Evolutionary conservation across 1,140 invertebrate genomes (phyloP), one percentile per base, ranked within the genome.

Genomic region (Temnothorax longispinosus): DNA sequence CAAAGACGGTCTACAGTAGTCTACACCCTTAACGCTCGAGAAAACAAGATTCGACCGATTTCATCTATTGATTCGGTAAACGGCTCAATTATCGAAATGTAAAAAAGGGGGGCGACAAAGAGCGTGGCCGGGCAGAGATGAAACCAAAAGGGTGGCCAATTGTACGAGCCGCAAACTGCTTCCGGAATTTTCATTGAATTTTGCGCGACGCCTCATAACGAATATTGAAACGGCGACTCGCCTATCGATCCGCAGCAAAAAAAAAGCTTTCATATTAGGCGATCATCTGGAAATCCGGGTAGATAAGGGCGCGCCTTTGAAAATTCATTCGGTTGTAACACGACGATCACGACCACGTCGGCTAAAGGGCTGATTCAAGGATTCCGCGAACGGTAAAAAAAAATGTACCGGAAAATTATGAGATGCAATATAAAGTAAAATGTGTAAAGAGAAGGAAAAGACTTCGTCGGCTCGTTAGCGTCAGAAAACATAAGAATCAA

Each of bases 101-200:
- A n/a, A 15, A 74, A 60, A 60, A 75, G 44, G 52, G n/a, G n/a
- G 35, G 52, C 13, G 50, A 38, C 8, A n/a, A 41, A 32, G 54
- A 21, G 21, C 18, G 15, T 44, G 56, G 54, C 35, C n/a, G 41
- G 8, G n/a, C 21, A 60, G 54, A 58, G 41, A 21, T 15, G 15
- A 44, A 56, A 56, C 32, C 60, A 32, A 81, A 71, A 41, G 78
- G 13, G 11, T 1, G 41, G 27, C 62, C 56, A 78, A 88, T 86
- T 85, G 87, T 27, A 54, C 32, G 72, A 56, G 10, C 76, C 64
- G 41, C 85, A 44, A 86, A 56, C 38, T 71, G 64, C 32, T 89
- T 84, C 85, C 77, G 85, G 77, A 84, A 87, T 87, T 82, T 89
- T 89, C 89, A 87, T 87, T 69, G 71, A 78, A 89, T 89, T 64